Conservation (phyloP, 2,113 vertebrate genomes). For the Gasterosteus nipponicus region DNA sequence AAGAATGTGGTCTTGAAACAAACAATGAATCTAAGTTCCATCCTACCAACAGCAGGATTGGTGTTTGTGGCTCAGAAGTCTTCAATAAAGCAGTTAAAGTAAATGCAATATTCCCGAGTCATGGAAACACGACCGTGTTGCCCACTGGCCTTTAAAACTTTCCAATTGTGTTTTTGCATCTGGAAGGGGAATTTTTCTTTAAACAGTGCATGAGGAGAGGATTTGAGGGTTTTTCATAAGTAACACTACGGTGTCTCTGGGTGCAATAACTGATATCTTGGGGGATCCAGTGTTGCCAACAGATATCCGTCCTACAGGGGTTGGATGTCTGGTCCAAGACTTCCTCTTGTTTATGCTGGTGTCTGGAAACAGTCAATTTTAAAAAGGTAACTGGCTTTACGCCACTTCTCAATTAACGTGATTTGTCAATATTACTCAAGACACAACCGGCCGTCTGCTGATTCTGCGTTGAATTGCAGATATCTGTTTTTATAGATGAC, state of each 20-base stretch:
- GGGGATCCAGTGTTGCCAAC: not conserved
- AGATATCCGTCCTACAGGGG: not conserved
- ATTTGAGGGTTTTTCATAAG: not conserved
- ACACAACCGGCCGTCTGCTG: not conserved
- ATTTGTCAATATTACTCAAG: not conserved
- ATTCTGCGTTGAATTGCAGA: not conserved
- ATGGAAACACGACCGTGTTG: not conserved
- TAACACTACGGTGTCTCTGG: not conserved
- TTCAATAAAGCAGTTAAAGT: not conserved
- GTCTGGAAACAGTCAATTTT: not conserved
- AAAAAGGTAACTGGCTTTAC: not conserved
- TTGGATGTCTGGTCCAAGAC: not conserved
- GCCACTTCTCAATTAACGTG: not conserved
- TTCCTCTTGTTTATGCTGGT: not conserved
- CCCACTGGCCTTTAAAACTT: not conserved
- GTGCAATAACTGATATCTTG: not conserved
- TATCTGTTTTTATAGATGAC: not conserved
- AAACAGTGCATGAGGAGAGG: not conserved
- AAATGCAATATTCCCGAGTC: not conserved
- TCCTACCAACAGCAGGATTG: not conserved
- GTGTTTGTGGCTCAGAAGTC: not conserved
- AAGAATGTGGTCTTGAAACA: not conserved
- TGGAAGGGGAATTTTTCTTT: not conserved
- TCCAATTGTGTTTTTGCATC: not conserved
- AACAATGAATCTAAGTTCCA: not conserved